phyloP scores from a whole-genome alignment of 2,888 invertebrate species.

The Aporophyla nigra region DNA sequence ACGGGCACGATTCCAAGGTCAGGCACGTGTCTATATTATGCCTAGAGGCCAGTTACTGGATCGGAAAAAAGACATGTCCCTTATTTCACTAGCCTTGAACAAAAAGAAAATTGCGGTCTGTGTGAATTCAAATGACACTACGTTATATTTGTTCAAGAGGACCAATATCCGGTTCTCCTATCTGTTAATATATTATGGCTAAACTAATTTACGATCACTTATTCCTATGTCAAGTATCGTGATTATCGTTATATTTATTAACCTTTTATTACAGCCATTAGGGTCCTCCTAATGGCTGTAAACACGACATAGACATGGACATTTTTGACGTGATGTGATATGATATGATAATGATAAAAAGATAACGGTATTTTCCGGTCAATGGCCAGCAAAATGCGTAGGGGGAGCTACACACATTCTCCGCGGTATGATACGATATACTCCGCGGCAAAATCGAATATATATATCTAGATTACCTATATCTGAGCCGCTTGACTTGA shows the following conservation, averaged over 20 bases:
- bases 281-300: background rate
- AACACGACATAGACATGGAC: background rate
- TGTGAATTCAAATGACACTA: background rate
- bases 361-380: background rate
- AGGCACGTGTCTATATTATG: background rate
- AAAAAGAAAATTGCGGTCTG: background rate
- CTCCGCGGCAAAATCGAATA: background rate
- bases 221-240: conserved; percentile 10
- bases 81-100: background rate
- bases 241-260: conserved; percentile 18
- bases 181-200: conserved; percentile 20
- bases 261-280: conserved; percentile 1
- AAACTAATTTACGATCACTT: background rate
- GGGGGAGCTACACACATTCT: background rate
- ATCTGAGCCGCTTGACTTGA: background rate
- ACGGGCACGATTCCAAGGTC: background rate
- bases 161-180: conserved; percentile 10
- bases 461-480: background rate
- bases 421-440: background rate
- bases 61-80: background rate
- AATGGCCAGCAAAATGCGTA: background rate
- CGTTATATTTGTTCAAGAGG: background rate
- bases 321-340: background rate
- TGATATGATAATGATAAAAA: conserved; percentile 14
- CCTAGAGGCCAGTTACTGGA: background rate